Base-by-base conservation (phyloP, 2,888 invertebrate genomes). In the Erpobdella octoculata region DNA sequence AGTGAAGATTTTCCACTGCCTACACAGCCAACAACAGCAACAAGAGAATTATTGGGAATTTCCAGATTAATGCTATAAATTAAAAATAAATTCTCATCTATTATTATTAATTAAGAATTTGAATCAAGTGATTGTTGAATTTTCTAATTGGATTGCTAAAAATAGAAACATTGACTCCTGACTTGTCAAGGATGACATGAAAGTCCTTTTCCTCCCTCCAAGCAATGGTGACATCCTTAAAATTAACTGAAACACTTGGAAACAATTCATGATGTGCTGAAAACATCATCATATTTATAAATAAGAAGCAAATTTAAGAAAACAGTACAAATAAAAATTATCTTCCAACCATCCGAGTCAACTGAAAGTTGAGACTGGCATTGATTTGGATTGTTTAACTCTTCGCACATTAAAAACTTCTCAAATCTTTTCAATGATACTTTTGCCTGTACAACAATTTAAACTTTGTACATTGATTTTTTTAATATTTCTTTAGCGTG, bases 351-450 rank as follows among this genome's bases (percentile, higher is more conserved):
- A 62, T 31, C 31, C 33, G 1, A 31, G 33, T 1, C n/a, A 6
- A 62, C 2, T 62, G 1, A 35, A 31, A 31, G 35, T 62, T 5
- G 8, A 33, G n/a, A 28, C 62, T 28, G 31, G 9, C n/a, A 9
- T 62, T 15, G 33, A 33, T 35, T 21, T n/a, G 8, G 9, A 28
- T 3, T 28, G 1, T 46, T 1, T 2, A 28, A n/a, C 25, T 67
- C 69, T 1, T 28, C 58, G 8, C 15, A n/a, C 0, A 33, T 25
- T 15, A 69, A 69, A 69, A 69, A 69, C 18, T 48, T 36, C 33
- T 69, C 58, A 9, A 69, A 28, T 58, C 69, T 58, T 58, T 53
- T 58, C 35, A 69, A 18, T 8, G 69, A 69, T 18, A 69, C 69
- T 35, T 58, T 69, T 1, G 69, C 53, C 69, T 69, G 21, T 21